Conservation (phyloP, 2,113 vertebrate species). For the Eclectus roratus region DNA sequence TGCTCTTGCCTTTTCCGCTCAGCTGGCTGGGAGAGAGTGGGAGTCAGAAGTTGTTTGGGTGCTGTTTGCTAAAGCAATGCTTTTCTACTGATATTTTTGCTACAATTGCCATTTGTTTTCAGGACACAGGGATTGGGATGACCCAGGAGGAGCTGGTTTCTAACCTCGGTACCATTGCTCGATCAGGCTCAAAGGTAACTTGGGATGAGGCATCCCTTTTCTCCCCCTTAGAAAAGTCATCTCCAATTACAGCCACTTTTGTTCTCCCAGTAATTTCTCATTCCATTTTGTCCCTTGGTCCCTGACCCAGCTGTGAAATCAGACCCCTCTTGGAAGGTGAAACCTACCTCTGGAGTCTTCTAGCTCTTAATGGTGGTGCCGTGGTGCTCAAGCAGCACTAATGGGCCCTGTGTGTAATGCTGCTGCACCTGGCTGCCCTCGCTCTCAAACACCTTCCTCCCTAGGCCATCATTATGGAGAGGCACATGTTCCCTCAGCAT, state of each 20-base stretch:
- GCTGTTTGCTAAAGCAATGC: neutral
- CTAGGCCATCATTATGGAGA: neutral
- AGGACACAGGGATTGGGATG: slow-evolving; percentile 98
- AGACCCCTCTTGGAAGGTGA: neutral
- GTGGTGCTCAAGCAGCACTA: neutral
- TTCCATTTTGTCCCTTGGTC: neutral
- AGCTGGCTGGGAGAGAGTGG: neutral
- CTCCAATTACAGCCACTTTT: neutral
- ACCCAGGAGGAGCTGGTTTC: slow-evolving; percentile 88
- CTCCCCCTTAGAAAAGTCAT: neutral
- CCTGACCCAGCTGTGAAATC: neutral
- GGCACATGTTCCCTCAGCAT: too few species aligned
- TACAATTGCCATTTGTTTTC: slow-evolving; percentile 6
- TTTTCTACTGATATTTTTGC: neutral
- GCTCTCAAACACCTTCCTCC: neutral
- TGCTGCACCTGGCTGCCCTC: neutral
- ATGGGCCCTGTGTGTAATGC: neutral
- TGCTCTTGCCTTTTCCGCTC: neutral
- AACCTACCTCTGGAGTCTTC: neutral
- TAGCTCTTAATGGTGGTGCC: neutral
- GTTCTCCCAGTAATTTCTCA: neutral
- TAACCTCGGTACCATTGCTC: slow-evolving; percentile 93
- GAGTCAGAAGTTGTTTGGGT: neutral
- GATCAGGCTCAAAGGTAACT: slow-evolving; percentile 93
- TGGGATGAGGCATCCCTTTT: neutral